Percentiles rank a stretch among this genome's conserved stretches.
These are phyloP conservation scores for Adelosebastes latens DNA, from an alignment of 2,797 vertebrate species.

Conservation along the genomic window DNA sequence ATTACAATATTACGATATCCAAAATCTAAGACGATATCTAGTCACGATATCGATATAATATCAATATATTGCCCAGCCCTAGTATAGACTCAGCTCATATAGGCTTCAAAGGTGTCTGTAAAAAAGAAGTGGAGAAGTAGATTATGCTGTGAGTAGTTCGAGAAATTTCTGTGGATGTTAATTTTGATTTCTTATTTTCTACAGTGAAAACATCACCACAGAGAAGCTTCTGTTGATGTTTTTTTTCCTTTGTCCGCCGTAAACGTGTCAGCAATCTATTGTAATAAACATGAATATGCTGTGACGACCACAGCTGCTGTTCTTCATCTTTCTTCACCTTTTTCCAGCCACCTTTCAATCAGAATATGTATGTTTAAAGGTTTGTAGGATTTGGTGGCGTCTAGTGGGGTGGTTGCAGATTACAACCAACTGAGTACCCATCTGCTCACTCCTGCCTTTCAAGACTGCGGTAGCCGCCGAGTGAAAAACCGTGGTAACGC, in stretches of 20 bases:
- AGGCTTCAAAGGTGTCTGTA: not conserved
- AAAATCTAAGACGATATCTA: no score
- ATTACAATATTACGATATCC: no score
- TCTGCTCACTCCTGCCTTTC: no score
- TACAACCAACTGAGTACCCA: no score
- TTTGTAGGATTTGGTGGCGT: no score
- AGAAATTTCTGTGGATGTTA: not conserved
- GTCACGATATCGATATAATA: no score
- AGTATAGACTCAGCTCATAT: not conserved
- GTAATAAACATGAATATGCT: not conserved
- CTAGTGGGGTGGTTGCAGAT: no score
- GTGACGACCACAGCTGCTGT: not conserved
- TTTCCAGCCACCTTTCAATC: not conserved
- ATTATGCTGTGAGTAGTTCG: not conserved
- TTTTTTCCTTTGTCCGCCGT: not conserved
- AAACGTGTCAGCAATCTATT: not conserved
- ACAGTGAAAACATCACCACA: not conserved
- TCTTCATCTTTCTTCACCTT: not conserved
- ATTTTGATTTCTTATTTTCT: not conserved
- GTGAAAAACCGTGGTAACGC: no score
- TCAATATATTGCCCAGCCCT: no score
- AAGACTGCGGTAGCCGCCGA: no score
- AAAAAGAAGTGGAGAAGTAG: not conserved
- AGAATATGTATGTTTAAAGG: not conserved
- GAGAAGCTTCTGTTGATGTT: not conserved